Evolutionary conservation across 1,140 invertebrate genomes (phyloP).

Genomic region (Calliphora vicina): DNA sequence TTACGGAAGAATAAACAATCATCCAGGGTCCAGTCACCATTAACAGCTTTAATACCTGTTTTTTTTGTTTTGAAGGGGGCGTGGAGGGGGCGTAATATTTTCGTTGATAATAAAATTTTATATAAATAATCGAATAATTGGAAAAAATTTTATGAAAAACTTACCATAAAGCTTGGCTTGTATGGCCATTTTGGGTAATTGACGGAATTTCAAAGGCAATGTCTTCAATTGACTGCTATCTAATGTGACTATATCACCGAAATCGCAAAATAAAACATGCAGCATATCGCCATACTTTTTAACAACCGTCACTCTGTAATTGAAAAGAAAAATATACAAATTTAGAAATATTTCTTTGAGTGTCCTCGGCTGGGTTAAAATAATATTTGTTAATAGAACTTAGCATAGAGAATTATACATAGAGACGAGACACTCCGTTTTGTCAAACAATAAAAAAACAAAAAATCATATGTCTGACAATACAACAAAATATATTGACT

Average conservation of each 20-base stretch:
- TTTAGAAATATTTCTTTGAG: too few relatives aligned
- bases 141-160: neutral
- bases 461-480: too few relatives aligned
- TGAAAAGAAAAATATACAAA: too few relatives aligned
- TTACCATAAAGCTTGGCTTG: constrained; percentile 57
- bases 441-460: too few relatives aligned
- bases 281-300: constrained; percentile 58
- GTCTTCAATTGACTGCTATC: constrained; percentile 51
- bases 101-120: neutral
- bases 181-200: constrained; percentile 57
- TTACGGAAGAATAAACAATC: constrained; percentile 56
- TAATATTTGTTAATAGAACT: too few relatives aligned
- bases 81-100: neutral
- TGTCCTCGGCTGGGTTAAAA: too few relatives aligned
- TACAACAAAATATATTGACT: too few relatives aligned
- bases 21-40: constrained; percentile 53
- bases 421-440: too few relatives aligned
- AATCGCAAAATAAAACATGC: constrained; percentile 55
- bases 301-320: constrained; percentile 52
- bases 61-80: too few relatives aligned
- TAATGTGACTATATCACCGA: constrained; percentile 54
- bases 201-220: constrained; percentile 48
- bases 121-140: neutral
- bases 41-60: constrained; percentile 48
- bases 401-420: too few relatives aligned